Evolutionary conservation across 2,888 invertebrate species (phyloP).

Genomic region (Allygus modestus): DNA sequence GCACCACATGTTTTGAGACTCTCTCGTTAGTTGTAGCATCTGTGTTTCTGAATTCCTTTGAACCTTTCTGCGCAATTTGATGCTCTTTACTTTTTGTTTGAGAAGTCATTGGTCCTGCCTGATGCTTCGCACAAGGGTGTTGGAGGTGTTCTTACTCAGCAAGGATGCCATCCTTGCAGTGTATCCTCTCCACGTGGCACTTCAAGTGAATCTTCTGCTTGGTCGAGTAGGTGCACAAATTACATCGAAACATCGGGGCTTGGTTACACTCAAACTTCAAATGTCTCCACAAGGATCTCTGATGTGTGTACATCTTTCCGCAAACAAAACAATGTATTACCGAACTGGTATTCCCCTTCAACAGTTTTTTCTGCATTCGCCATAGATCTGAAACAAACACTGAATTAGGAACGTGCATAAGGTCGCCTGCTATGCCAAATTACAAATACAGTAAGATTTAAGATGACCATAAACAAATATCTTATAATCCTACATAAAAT

Average conservation of each 20-base stretch:
- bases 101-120: background rate
- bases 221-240: constrained; percentile 73
- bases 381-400: constrained; percentile 38
- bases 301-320: constrained; percentile 72
- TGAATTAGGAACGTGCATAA: background rate
- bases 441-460: background rate
- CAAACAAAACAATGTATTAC: constrained; percentile 67
- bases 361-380: constrained; percentile 41
- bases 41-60: too few species aligned
- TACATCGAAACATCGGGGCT: constrained; percentile 75
- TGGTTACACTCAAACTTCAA: constrained; percentile 74
- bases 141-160: too few species aligned
- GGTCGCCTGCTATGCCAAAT: background rate
- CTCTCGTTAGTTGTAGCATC: too few species aligned
- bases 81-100: too few species aligned
- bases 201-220: constrained; percentile 74
- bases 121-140: too few species aligned
- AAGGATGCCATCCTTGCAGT: background rate
- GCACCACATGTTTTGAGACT: too few species aligned
- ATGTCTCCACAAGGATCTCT: constrained; percentile 71
- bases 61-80: too few species aligned
- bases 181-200: constrained; percentile 65
- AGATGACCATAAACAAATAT: too few species aligned
- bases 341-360: constrained; percentile 16
- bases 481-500: too few species aligned